Evolutionary conservation across 2,113 vertebrate genomes (phyloP).

Genomic region (Colinus virginianus): DNA sequence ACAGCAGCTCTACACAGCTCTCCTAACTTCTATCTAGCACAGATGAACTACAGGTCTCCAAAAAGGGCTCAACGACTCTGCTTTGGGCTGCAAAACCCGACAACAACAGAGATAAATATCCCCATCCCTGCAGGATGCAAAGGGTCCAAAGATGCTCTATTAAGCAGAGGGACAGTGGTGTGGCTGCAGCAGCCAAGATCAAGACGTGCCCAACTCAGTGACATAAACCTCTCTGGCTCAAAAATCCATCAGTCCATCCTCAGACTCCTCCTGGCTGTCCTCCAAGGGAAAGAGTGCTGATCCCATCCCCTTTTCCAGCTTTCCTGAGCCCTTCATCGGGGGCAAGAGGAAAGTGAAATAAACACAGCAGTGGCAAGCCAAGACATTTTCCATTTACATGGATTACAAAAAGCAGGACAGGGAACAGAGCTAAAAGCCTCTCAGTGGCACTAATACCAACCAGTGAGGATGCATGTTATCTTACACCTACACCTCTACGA

Average conservation of each 20-base stretch:
- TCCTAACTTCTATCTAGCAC: fast-evolving
- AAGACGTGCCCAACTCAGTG: fast-evolving
- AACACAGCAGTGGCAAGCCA: neutral
- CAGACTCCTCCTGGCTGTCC: neutral
- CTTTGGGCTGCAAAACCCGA: neutral
- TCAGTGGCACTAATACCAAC: fast-evolving
- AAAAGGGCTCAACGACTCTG: fast-evolving
- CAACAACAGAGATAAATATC: neutral
- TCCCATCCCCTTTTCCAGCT: neutral
- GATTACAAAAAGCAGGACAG: neutral
- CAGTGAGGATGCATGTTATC: neutral
- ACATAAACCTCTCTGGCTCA: neutral
- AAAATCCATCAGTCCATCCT: neutral
- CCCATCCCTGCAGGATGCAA: fast-evolving
- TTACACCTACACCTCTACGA: fast-evolving
- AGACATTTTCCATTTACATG: neutral
- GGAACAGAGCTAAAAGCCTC: neutral
- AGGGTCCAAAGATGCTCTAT: neutral
- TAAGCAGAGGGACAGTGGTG: fast-evolving
- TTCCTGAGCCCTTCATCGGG: fast-evolving
- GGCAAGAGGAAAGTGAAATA: neutral
- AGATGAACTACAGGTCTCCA: neutral
- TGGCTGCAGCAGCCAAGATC: neutral
- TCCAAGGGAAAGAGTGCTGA: neutral
- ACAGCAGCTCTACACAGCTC: fast-evolving